Base-by-base conservation (phyloP, 30 jellyfish, hydroid and myxozoan species). In the Turritopsis rubra region DNA sequence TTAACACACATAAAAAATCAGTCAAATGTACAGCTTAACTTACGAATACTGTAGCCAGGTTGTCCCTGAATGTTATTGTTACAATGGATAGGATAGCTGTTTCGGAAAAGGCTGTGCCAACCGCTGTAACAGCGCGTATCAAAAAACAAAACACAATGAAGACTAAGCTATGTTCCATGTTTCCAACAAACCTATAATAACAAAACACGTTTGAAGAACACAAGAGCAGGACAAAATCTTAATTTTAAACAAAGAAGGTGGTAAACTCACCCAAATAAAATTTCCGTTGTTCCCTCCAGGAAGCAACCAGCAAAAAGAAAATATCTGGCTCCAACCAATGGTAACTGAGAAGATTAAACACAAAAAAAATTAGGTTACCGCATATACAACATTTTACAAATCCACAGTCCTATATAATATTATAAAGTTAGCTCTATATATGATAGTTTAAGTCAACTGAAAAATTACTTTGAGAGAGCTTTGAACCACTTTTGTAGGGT, bases 231-330 rank as follows among this genome's bases (percentile, higher is more conserved):
- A n/a, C n/a, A n/a, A n/a, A n/a, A n/a, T n/a, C n/a, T n/a, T n/a
- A n/a, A n/a, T n/a, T n/a, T n/a, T n/a, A n/a, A n/a, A n/a, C n/a
- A n/a, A n/a, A n/a, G n/a, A n/a, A n/a, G n/a, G n/a, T n/a, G n/a
- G 19, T 85, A 5, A 28, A 80, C 85, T 21, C 66, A 92, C 98
- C 96, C 96, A 92, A 92, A 92, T n/a, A 87, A 83, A 16, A 92
- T 87, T 85, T 87, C 95, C 3, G 96, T 71, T 17, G 87, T 88
- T 66, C 98, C 98, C 68, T 92, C 98, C 8, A 92, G 54, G 71
- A 87, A 65, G 21, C 84, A 71, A 13, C 98, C 98, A 72, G 85
- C 83, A 85, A 85, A 66, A 75, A 92, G 70, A 21, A 73, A 53
- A 30, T 66, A 84, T 80, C 84, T 87, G 75, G 89, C 96, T 26